A percentile compares a stretch with the other conserved stretches of the same genome.
phyloP scores from a whole-genome alignment of 2,113 vertebrate species.

The Cathartes aura region DNA sequence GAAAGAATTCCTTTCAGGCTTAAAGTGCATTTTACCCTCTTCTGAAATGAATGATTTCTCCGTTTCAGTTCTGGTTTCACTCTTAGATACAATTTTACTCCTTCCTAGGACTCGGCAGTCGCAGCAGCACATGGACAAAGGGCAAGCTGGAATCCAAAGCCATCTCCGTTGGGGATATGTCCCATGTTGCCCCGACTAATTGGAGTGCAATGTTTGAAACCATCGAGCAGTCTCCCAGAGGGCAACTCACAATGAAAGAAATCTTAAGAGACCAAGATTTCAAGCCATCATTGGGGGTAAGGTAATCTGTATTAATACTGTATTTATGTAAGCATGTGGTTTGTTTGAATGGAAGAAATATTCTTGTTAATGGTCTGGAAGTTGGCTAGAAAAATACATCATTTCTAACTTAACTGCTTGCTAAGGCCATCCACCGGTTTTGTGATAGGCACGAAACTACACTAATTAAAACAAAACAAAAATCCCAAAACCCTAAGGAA shows the following conservation, averaged over 20 bases:
- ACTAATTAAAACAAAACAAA: neutral
- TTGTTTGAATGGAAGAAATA: neutral
- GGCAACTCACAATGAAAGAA: conserved; percentile 39
- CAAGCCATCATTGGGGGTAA: conserved; percentile 1
- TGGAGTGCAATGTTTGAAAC: conserved; percentile 68
- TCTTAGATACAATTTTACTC: neutral
- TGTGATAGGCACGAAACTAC: neutral
- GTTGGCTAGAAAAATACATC: neutral
- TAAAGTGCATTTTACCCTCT: neutral
- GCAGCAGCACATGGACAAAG: neutral
- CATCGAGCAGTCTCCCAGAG: neutral
- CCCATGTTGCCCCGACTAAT: conserved; percentile 20
- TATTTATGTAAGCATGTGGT: neutral
- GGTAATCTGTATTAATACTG: neutral
- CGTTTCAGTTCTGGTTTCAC: neutral
- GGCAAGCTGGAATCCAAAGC: neutral
- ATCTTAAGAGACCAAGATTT: conserved; percentile 16
- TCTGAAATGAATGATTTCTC: neutral
- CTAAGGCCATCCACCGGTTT: neutral
- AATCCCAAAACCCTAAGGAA: neutral
- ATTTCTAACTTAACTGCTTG: neutral
- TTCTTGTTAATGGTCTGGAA: neutral
- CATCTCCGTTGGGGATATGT: neutral
- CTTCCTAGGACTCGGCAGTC: neutral
- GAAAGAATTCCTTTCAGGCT: neutral